phyloP scores from a whole-genome alignment of 2,888 invertebrate species.

The Alitta virens region DNA sequence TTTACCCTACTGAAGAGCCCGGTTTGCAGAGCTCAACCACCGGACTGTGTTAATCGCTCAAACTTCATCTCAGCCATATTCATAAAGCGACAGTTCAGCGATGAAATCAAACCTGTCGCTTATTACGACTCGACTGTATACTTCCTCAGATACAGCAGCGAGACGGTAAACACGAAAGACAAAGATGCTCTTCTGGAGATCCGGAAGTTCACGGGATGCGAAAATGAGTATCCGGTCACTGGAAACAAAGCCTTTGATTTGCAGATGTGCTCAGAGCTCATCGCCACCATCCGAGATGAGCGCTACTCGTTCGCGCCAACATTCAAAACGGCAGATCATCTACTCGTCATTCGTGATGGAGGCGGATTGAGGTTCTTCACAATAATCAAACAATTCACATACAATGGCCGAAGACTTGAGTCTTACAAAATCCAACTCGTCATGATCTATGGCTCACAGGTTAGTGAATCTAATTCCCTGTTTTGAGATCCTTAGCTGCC shows the following conservation, averaged over 20 bases:
- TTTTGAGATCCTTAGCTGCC: too few relatives aligned
- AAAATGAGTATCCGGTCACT: background rate
- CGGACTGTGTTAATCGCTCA: background rate
- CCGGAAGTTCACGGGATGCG: background rate
- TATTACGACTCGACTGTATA: background rate
- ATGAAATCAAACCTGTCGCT: background rate
- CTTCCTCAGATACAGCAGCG: background rate
- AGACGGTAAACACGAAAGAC: background rate
- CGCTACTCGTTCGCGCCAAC: background rate
- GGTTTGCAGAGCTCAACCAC: background rate
- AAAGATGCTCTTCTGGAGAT: background rate
- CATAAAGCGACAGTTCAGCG: background rate
- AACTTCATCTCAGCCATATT: background rate
- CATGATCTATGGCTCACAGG: too few relatives aligned
- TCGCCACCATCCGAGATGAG: background rate
- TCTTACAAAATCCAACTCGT: too few relatives aligned
- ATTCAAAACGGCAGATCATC: too few relatives aligned
- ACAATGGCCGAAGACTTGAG: too few relatives aligned
- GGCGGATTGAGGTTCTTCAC: too few relatives aligned
- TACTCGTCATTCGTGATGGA: too few relatives aligned
- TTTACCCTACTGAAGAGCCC: background rate
- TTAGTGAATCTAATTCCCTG: too few relatives aligned
- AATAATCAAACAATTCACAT: too few relatives aligned
- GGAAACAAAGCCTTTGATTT: background rate
- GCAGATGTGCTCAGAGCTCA: background rate